phyloP scores from a whole-genome alignment of 1,140 invertebrate species.

The Ladona fulva region DNA sequence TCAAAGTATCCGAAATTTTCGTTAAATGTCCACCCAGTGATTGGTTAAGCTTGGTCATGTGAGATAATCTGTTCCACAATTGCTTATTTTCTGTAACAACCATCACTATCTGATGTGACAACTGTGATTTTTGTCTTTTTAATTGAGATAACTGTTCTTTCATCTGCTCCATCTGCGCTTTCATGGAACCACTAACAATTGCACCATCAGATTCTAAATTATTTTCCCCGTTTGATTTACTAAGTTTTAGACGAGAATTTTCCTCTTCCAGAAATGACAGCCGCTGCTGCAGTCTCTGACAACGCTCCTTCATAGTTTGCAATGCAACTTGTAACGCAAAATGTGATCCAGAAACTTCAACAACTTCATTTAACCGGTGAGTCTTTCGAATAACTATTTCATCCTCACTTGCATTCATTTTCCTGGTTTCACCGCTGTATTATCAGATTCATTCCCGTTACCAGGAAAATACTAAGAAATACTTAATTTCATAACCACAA shows the following conservation, averaged over 20 bases:
- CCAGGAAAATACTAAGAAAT: no score
- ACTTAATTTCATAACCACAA: no score
- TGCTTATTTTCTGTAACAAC: conserved; percentile 68
- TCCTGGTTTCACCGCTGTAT: no score
- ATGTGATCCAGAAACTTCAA: conserved; percentile 35
- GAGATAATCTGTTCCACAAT: conserved; percentile 61
- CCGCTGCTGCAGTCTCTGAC: conserved; percentile 57
- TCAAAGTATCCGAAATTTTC: conserved; percentile 42
- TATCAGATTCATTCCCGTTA: no score
- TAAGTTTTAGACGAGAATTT: conserved; percentile 52
- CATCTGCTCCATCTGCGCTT: conserved; percentile 25
- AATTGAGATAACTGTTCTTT: conserved; percentile 24
- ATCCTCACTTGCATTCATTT: neutral
- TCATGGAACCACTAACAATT: conserved; percentile 18
- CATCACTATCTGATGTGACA: conserved; percentile 65
- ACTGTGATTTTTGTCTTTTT: conserved; percentile 55
- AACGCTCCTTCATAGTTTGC: conserved; percentile 69
- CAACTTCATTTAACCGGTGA: conserved; percentile 24
- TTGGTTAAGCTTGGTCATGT: conserved; percentile 49
- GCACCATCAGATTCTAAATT: conserved; percentile 22
- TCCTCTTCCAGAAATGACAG: conserved; percentile 60
- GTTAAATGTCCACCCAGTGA: conserved; percentile 39
- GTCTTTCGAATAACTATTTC: neutral
- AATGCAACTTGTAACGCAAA: conserved; percentile 62
- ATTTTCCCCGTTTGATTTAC: conserved; percentile 29